Conservation (phyloP, 2,797 vertebrate genomes). For the Galaxias olidus region DNA sequence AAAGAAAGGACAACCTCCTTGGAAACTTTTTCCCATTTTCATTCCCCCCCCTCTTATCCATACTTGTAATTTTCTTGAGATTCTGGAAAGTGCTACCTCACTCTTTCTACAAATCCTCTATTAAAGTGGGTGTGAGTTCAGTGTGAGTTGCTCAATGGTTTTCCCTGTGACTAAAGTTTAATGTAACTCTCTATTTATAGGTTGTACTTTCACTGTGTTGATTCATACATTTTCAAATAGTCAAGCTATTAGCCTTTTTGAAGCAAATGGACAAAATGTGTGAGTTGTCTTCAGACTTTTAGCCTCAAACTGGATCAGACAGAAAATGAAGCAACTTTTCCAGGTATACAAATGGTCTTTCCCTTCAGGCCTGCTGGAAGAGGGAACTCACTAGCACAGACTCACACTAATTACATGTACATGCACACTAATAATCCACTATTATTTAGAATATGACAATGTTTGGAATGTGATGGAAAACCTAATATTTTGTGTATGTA, state of each 20-base stretch:
- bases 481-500: too few relatives aligned
- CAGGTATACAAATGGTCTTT: constrained; percentile 17
- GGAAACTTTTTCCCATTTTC: not conserved
- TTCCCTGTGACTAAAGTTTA: constrained; percentile 31
- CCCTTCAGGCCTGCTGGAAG: constrained; percentile 22
- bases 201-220: not conserved
- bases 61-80: constrained; percentile 58
- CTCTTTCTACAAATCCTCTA: constrained; percentile 55
- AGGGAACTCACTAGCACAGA: constrained; percentile 11
- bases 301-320: constrained; percentile 21
- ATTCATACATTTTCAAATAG: not conserved
- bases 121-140: constrained; percentile 36
- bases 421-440: too few relatives aligned
- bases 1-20: constrained; percentile 33
- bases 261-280: constrained; percentile 20
- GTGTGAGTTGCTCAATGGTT: constrained; percentile 43
- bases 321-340: constrained; percentile 34
- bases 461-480: too few relatives aligned
- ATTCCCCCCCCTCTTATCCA: constrained; percentile 29
- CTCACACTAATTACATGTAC: not conserved
- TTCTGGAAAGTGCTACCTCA: constrained; percentile 72
- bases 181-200: constrained; percentile 21
- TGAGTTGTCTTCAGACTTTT: constrained; percentile 7
- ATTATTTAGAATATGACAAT: too few relatives aligned
- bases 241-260: not conserved